A percentile compares a stretch with the other conserved stretches of the same genome.
Conservation (phyloP, 1,140 invertebrate species). For the Venustaconcha ellipsiformis region DNA sequence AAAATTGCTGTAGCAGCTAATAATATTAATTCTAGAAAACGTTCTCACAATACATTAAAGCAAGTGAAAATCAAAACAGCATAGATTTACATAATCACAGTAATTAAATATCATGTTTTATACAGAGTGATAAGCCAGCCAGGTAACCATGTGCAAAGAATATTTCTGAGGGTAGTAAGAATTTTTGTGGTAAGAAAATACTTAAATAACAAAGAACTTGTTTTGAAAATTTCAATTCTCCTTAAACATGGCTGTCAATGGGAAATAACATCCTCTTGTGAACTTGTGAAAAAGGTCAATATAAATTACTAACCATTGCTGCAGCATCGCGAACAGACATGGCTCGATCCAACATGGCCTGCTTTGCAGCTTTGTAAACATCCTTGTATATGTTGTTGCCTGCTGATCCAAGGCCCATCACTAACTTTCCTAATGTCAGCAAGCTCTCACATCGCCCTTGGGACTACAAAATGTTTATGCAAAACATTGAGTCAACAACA, state of each 20-base stretch:
- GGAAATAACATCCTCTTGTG: slow-evolving; percentile 1
- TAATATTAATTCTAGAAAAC: too few relatives aligned
- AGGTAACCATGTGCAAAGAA: too few relatives aligned
- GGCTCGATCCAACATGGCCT: slow-evolving; percentile 88
- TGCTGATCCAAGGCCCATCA: slow-evolving; percentile 87
- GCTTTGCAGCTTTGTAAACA: slow-evolving; percentile 88
- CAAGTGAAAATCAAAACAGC: too few relatives aligned
- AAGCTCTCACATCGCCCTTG: slow-evolving; percentile 97
- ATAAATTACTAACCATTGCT: slow-evolving; percentile 75
- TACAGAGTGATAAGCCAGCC: too few relatives aligned
- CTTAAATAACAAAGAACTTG: too few relatives aligned
- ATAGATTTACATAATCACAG: too few relatives aligned
- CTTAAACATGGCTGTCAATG: not conserved
- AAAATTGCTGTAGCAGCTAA: too few relatives aligned
- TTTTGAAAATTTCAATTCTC: too few relatives aligned
- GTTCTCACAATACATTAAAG: too few relatives aligned
- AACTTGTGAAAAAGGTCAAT: slow-evolving; percentile 2
- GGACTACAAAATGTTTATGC: slow-evolving; percentile 73
- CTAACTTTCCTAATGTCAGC: slow-evolving; percentile 91
- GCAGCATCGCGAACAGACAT: slow-evolving; percentile 92
- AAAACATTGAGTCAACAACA: not conserved
- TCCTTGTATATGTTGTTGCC: slow-evolving; percentile 90
- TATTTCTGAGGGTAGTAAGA: too few relatives aligned
- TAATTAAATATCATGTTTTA: too few relatives aligned
- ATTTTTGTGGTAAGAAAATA: too few relatives aligned